These are phyloP conservation scores for Sus cebifrons DNA, from an alignment of 2,797 vertebrate genomes.

Conservation along the genomic window DNA sequence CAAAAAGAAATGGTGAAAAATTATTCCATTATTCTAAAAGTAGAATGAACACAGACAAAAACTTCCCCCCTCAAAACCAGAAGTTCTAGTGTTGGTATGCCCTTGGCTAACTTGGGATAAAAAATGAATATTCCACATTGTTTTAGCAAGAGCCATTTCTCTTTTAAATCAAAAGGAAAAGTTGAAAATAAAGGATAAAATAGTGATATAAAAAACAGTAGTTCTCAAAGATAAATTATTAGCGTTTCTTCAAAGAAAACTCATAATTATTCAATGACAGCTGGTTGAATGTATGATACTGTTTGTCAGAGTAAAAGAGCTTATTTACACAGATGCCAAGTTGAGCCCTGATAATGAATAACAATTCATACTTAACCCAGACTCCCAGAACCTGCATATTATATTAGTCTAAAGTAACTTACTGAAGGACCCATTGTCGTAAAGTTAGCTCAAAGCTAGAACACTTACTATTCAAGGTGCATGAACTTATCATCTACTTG, in stretches of 20 bases:
- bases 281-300: conserved; percentile 68
- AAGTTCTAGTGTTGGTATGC: conserved; percentile 83
- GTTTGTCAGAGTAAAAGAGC: conserved; percentile 67
- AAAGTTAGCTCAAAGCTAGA: conserved; percentile 77
- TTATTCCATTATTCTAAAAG: conserved; percentile 87
- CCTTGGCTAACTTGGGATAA: conserved; percentile 85
- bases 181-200: conserved; percentile 84
- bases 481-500: conserved; percentile 58
- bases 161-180: conserved; percentile 88
- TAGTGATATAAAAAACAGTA: conserved; percentile 69
- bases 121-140: conserved; percentile 86
- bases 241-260: conserved; percentile 71
- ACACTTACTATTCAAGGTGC: conserved; percentile 82
- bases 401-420: conserved; percentile 21
- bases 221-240: conserved; percentile 71
- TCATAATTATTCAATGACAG: conserved; percentile 80
- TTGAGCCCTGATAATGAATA: background rate
- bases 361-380: conserved; percentile 56
- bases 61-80: conserved; percentile 39
- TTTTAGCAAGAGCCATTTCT: conserved; percentile 87
- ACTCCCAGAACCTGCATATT: conserved; percentile 20
- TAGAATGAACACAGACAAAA: conserved; percentile 63
- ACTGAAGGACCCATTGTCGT: conserved; percentile 52
- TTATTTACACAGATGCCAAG: conserved; percentile 69
- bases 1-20: conserved; percentile 88